Evolutionary conservation across 1,140 invertebrate species (phyloP).

Genomic region (Zaprionus camerounensis): DNA sequence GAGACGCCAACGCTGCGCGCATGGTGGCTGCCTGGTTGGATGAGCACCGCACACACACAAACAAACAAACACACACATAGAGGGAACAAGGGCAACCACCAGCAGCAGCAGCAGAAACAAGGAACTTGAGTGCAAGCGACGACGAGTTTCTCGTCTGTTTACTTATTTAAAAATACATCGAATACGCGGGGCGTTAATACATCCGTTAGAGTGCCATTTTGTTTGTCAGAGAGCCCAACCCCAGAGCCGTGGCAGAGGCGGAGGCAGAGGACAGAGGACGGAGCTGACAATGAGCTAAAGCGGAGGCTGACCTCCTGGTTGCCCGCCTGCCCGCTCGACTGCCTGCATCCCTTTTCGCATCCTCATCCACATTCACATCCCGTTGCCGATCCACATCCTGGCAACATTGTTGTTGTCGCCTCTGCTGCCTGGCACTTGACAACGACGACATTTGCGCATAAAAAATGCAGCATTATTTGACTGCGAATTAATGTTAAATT

Average conservation of each 20-base stretch:
- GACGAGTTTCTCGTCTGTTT: constrained; percentile 53
- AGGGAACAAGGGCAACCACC: constrained; percentile 60
- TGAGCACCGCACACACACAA: constrained; percentile 59
- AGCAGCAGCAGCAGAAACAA: constrained; percentile 58
- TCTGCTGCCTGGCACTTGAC: constrained; percentile 67
- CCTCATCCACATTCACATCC: not conserved
- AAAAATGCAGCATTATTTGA: constrained; percentile 81
- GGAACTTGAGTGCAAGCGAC: constrained; percentile 67
- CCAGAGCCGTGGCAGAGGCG: not conserved
- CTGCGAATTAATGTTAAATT: constrained; percentile 82
- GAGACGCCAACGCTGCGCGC: constrained; percentile 56
- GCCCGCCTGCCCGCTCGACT: constrained; percentile 8
- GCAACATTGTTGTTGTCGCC: constrained; percentile 12
- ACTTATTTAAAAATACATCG: constrained; percentile 56
- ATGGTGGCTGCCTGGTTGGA: constrained; percentile 68
- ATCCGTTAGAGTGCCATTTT: constrained; percentile 82
- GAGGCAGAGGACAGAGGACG: constrained; percentile 9
- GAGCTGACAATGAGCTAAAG: constrained; percentile 27
- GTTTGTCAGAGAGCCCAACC: constrained; percentile 53
- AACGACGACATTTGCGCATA: constrained; percentile 82
- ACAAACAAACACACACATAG: not conserved
- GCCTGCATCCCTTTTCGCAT: constrained; percentile 45
- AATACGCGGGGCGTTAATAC: constrained; percentile 79
- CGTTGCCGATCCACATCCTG: constrained; percentile 46
- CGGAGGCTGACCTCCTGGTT: constrained; percentile 5